A percentile compares a stretch with the other conserved stretches of the same genome.
Conservation (phyloP, 35 echinoderm and acorn worm genomes). For the Lytechinus pictus region DNA sequence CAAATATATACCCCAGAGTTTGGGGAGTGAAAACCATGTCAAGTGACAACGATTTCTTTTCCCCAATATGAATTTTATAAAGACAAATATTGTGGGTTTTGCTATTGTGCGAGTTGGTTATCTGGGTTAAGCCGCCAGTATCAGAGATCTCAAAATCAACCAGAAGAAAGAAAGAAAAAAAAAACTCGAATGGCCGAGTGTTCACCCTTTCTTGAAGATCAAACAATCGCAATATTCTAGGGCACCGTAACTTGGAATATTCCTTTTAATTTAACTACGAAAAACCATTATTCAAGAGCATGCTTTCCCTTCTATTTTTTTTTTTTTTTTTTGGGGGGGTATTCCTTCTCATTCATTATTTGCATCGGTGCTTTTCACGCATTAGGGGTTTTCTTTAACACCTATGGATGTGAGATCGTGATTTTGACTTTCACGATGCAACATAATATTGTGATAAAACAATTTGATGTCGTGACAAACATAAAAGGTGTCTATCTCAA, state of each 20-base stretch:
- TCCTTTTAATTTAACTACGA: background rate
- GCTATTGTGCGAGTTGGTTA: background rate
- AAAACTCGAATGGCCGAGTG: background rate
- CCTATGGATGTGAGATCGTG: background rate
- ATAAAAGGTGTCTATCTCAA: background rate
- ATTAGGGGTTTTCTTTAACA: background rate
- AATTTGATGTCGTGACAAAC: background rate
- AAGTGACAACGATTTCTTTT: slow-evolving; percentile 35
- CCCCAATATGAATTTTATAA: slow-evolving; percentile 12
- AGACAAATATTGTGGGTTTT: slow-evolving; percentile 5
- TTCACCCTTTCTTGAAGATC: background rate
- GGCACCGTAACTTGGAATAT: background rate
- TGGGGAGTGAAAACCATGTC: slow-evolving; percentile 29
- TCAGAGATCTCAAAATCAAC: background rate
- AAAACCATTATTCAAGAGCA: background rate
- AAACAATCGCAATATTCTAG: background rate
- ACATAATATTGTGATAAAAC: slow-evolving; percentile 24
- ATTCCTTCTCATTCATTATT: background rate
- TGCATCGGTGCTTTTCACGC: background rate
- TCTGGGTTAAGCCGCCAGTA: slow-evolving; percentile 35
- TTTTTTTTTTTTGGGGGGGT: background rate
- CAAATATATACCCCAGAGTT: background rate
- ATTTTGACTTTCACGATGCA: background rate
- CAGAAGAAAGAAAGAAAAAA: background rate
- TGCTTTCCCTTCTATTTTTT: too few species aligned